phyloP scores from a whole-genome alignment of 2,888 invertebrate species.

The Cryptocephalus primarius region DNA sequence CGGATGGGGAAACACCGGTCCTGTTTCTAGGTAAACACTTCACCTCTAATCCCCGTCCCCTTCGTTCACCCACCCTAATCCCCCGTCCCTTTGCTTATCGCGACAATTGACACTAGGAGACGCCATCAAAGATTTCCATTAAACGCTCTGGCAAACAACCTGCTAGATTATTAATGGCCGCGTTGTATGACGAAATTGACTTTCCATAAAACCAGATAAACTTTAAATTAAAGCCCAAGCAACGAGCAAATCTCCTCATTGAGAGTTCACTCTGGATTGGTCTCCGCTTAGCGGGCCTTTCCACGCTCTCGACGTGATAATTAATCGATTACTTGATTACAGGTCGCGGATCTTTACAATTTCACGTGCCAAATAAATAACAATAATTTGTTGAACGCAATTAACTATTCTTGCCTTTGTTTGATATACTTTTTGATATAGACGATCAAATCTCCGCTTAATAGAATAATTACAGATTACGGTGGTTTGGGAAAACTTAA shows the following conservation, averaged over 20 bases:
- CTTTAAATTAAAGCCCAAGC: conserved; percentile 17
- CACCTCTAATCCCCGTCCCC: conserved; percentile 9
- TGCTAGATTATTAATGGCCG: conserved; percentile 30
- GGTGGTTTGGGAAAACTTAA: no score
- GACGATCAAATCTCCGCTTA: no score
- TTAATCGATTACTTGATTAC: no score
- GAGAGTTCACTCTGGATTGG: conserved; percentile 6
- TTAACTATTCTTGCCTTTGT: no score
- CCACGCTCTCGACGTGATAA: no score
- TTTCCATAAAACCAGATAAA: conserved; percentile 24
- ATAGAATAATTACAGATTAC: no score
- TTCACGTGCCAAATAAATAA: no score
- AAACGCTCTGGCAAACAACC: conserved; percentile 27
- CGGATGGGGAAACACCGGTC: conserved; percentile 4
- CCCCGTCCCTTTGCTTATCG: conserved; percentile 3
- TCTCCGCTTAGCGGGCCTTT: not conserved
- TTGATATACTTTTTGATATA: no score
- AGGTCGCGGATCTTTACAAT: no score
- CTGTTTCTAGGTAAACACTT: conserved; percentile 17
- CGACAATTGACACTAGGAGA: conserved; percentile 27
- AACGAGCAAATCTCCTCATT: conserved; percentile 11
- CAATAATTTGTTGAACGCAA: no score
- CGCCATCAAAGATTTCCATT: conserved; percentile 31
- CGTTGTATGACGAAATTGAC: conserved; percentile 28
- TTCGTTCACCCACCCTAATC: not conserved